These are phyloP conservation scores for Albula glossodonta DNA, from an alignment of 2,113 vertebrate genomes.

Conservation along the genomic window DNA sequence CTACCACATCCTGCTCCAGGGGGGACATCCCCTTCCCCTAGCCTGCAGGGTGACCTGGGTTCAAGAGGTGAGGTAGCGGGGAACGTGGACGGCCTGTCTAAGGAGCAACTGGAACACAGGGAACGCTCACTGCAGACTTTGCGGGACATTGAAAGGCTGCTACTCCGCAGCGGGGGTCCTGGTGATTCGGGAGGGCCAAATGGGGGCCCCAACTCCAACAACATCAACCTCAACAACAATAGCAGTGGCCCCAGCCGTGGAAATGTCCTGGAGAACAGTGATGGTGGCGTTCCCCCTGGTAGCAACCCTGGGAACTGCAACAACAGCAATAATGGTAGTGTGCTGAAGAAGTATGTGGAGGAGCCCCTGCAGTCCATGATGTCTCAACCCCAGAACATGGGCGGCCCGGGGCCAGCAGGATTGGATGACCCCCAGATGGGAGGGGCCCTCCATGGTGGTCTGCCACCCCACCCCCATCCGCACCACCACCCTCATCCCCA, in stretches of 20 bases:
- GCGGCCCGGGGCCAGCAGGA: conserved; percentile 54
- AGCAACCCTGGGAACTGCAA: conserved; percentile 54
- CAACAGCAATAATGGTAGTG: conserved; percentile 48
- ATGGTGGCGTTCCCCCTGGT: conserved; percentile 25
- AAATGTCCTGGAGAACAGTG: conserved; percentile 51
- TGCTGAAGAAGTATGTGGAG: conserved; percentile 82
- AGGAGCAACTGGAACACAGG: conserved; percentile 94
- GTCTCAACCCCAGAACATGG: conserved; percentile 89
- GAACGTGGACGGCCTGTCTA: conserved; percentile 81
- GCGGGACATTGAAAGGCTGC: conserved; percentile 89
- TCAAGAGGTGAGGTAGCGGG: conserved; percentile 40
- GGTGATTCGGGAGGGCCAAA: conserved; percentile 69
- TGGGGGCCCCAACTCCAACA: conserved; percentile 60
- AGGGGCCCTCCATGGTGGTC: conserved; percentile 56
- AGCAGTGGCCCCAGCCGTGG: conserved; percentile 55
- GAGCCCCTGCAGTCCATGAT: conserved; percentile 95
- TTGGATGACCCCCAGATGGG: conserved; percentile 78
- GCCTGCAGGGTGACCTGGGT: conserved; percentile 58
- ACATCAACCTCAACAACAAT: conserved; percentile 55
- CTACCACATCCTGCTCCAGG: conserved; percentile 37
- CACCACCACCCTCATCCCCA: conserved; percentile 63
- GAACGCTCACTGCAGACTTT: conserved; percentile 94
- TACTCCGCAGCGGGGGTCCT: conserved; percentile 80
- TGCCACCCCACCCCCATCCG: conserved; percentile 49
- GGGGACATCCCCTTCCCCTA: conserved; percentile 61